These are phyloP conservation scores for Cenopis cana DNA, from an alignment of 2,888 invertebrate species.

Conservation along the genomic window DNA sequence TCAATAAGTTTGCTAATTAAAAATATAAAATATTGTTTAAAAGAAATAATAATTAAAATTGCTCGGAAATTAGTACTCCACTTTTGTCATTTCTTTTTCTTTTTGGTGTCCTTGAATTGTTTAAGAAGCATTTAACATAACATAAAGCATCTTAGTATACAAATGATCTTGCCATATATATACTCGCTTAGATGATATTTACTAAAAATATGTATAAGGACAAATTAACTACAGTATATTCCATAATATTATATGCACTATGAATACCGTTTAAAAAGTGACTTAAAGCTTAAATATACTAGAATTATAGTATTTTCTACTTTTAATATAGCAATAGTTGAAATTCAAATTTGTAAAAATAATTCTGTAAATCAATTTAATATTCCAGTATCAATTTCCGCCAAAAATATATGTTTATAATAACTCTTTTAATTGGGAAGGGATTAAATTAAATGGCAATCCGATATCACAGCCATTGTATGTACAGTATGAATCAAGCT, in stretches of 20 bases:
- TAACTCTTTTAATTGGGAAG: background rate
- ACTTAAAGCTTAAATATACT: background rate
- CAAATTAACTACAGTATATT: constrained; percentile 6
- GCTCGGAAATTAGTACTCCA: background rate
- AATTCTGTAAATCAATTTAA: background rate
- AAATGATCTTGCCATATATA: constrained; percentile 60
- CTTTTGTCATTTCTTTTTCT: background rate
- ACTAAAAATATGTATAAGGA: background rate
- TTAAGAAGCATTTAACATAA: constrained; percentile 4
- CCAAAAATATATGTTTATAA: background rate
- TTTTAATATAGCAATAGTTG: background rate
- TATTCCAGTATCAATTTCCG: background rate
- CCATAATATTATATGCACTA: background rate
- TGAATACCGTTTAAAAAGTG: background rate
- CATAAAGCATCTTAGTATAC: constrained; percentile 32
- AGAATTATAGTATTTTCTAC: background rate
- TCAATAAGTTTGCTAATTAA: too few relatives aligned
- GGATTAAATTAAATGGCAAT: constrained; percentile 1
- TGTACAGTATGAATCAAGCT: constrained; percentile 8
- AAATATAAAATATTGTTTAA: background rate
- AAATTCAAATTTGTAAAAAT: background rate
- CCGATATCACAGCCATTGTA: background rate
- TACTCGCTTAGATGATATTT: constrained; percentile 32
- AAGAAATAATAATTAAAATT: too few relatives aligned
- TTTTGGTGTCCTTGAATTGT: background rate